These are phyloP conservation scores for Nesometra sesokonis DNA, from an alignment of 35 echinoderm and acorn worm genomes.

Conservation along the genomic window DNA sequence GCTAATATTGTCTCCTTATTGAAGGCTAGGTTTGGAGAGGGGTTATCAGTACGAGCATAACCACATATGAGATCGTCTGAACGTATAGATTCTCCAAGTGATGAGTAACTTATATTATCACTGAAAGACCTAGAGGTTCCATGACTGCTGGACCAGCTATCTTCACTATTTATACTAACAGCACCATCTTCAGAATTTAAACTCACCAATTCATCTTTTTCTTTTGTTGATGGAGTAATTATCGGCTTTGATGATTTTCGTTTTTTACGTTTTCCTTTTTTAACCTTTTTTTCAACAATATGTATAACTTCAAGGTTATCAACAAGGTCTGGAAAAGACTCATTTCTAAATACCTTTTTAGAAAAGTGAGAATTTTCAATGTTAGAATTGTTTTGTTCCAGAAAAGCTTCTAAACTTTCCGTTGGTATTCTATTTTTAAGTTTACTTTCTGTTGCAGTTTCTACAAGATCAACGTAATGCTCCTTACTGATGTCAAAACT, in stretches of 20 bases:
- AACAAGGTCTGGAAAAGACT: not conserved
- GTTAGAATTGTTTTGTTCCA: not conserved
- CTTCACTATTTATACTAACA: not conserved
- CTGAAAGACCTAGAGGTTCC: not conserved
- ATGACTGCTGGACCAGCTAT: not conserved
- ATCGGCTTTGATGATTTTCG: not conserved
- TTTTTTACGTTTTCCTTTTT: not conserved
- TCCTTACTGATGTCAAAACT: too few species aligned
- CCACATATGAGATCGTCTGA: not conserved
- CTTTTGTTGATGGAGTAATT: not conserved
- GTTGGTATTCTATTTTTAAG: too few species aligned
- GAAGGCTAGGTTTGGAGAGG: not conserved
- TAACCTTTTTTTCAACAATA: not conserved
- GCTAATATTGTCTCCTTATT: not conserved
- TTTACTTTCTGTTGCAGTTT: not conserved
- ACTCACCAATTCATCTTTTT: not conserved
- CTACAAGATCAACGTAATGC: not conserved
- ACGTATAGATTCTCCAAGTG: not conserved
- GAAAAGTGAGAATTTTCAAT: not conserved
- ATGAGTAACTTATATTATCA: not conserved
- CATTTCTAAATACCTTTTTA: not conserved
- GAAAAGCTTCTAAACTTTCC: not conserved
- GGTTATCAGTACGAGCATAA: not conserved
- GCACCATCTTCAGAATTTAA: not conserved
- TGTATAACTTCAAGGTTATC: not conserved